Evolutionary conservation across 2,797 vertebrate genomes (phyloP).

Genomic region (Helicolenus hilgendorfi): DNA sequence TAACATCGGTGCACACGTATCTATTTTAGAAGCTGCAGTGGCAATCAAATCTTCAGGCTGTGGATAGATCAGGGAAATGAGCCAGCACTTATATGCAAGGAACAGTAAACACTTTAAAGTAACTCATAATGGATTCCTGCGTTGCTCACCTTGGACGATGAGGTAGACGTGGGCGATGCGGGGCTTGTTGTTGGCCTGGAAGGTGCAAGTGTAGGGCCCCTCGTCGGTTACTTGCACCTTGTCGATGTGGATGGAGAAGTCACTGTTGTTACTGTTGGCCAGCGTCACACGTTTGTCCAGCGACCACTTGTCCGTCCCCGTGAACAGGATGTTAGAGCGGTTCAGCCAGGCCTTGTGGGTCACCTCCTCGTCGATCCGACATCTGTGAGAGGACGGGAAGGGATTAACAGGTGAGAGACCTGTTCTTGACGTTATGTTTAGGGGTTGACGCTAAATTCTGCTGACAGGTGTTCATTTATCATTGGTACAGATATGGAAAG

Average conservation of each 20-base stretch:
- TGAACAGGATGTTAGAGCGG: constrained; percentile 95
- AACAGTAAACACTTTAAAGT: background rate
- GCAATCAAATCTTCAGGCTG: constrained; percentile 34
- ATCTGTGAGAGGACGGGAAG: constrained; percentile 80
- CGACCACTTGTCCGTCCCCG: constrained; percentile 95
- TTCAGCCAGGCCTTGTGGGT: constrained; percentile 96
- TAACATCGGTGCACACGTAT: background rate
- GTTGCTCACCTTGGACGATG: constrained; percentile 93
- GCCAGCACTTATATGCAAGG: background rate
- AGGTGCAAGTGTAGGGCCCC: constrained; percentile 95
- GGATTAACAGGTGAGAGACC: background rate
- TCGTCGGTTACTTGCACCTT: constrained; percentile 93
- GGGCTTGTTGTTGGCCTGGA: constrained; percentile 94
- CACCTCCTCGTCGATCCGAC: constrained; percentile 94
- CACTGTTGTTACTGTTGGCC: constrained; percentile 92
- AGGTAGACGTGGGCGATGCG: constrained; percentile 94
- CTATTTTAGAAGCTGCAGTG: background rate
- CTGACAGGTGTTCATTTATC: background rate
- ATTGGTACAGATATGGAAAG: background rate
- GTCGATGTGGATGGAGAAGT: constrained; percentile 95
- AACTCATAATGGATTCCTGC: background rate
- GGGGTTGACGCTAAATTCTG: background rate
- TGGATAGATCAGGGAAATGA: constrained; percentile 19
- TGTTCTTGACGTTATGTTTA: background rate
- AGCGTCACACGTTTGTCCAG: constrained; percentile 93